Percentiles rank a stretch among this genome's conserved stretches.
These are phyloP conservation scores for Bugulina stolonifera DNA, from an alignment of 2,888 invertebrate species.

Conservation along the genomic window DNA sequence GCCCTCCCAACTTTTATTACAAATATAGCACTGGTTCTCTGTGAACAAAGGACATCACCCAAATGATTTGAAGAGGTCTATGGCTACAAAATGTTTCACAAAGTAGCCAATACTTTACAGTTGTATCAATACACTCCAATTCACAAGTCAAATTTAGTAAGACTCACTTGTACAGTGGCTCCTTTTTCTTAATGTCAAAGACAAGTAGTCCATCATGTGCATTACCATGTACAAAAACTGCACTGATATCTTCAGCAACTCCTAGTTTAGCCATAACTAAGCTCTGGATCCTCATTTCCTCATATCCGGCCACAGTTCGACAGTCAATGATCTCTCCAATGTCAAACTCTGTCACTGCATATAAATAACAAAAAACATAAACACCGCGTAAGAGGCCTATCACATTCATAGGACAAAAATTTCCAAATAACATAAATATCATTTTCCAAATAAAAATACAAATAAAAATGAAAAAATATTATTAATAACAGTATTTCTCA, in stretches of 20 bases:
- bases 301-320: neutral
- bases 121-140: no score
- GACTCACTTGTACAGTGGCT: conserved; percentile 3
- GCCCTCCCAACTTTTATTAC: no score
- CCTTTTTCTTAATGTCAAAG: neutral
- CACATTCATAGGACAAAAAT: no score
- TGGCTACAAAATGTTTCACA: no score
- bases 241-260: neutral
- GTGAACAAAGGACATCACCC: no score
- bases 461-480: no score
- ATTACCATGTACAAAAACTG: neutral
- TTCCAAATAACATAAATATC: neutral
- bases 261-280: neutral
- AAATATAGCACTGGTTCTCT: no score
- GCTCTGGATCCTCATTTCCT: conserved; percentile 6
- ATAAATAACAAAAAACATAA: neutral
- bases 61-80: no score
- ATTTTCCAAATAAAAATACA: neutral
- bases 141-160: no score
- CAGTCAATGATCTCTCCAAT: conserved; percentile 24
- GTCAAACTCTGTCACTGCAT: conserved; percentile 19
- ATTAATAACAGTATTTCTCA: no score
- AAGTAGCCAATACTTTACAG: no score
- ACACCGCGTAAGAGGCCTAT: neutral
- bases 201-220: conserved; percentile 15